These are phyloP conservation scores for Aegotheles bennettii DNA, from an alignment of 2,113 vertebrate species.

Conservation along the genomic window DNA sequence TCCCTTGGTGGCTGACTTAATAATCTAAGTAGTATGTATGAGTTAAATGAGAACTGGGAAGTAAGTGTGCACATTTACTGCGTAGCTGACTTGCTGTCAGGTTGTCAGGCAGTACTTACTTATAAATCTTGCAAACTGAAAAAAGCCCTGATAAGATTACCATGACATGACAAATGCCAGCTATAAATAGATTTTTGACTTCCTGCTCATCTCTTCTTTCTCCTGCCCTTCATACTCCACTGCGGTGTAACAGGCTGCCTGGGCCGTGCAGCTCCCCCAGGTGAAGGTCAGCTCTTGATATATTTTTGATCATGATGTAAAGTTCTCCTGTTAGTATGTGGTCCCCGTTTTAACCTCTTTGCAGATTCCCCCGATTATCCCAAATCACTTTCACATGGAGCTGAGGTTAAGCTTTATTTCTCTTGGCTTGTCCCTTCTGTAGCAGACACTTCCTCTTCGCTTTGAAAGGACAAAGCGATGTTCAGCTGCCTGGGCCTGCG, in stretches of 20 bases:
- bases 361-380: conserved; percentile 77
- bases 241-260: neutral
- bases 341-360: conserved; percentile 73
- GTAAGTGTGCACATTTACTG: neutral
- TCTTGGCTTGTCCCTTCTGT: conserved; percentile 81
- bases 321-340: conserved; percentile 71
- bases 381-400: conserved; percentile 88
- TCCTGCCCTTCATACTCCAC: neutral
- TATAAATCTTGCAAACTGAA: neutral
- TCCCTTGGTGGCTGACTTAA: neutral
- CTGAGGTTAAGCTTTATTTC: conserved; percentile 88
- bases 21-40: neutral
- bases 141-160: neutral
- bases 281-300: conserved; percentile 47
- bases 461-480: conserved; percentile 87
- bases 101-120: neutral
- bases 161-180: neutral
- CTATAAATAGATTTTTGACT: conserved; percentile 30
- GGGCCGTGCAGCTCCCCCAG: conserved; percentile 6
- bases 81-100: neutral
- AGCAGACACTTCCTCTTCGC: conserved; percentile 86
- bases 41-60: neutral
- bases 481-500: conserved; percentile 79
- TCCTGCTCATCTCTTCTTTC: conserved; percentile 2
- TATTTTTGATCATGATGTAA: conserved; percentile 42